phyloP scores from a whole-genome alignment of 2,113 vertebrate species.

The Cottus gobio region DNA sequence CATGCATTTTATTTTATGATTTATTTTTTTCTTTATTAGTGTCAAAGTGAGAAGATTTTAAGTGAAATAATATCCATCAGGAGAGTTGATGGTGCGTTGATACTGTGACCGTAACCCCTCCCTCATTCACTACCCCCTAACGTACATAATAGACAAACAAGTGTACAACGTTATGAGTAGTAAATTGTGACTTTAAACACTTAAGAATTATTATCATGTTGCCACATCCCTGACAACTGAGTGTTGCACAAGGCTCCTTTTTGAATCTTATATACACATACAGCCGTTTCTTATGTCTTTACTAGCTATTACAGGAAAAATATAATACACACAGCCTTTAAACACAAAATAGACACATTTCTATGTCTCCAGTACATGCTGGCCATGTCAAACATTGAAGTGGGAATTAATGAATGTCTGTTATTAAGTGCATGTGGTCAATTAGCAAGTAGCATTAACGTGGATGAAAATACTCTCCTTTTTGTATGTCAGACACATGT shows the following conservation, averaged over 20 bases:
- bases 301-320: not conserved
- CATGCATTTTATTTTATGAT: too few relatives aligned
- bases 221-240: not conserved
- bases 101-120: not conserved
- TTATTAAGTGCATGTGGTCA: not conserved
- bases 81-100: too few relatives aligned
- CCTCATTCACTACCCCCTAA: not conserved
- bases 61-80: too few relatives aligned
- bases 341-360: not conserved
- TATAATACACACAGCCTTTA: not conserved
- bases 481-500: not conserved
- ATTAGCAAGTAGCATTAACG: not conserved
- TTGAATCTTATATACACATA: too few relatives aligned
- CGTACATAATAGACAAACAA: too few relatives aligned
- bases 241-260: too few relatives aligned
- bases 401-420: not conserved
- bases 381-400: not conserved
- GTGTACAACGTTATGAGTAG: too few relatives aligned
- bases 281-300: not conserved
- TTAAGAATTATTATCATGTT: not conserved
- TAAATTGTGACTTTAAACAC: too few relatives aligned
- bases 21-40: not conserved
- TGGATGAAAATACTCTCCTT: not conserved
- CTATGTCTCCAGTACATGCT: not conserved
- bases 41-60: not conserved